Evolutionary conservation across 2,113 vertebrate species (phyloP), one percentile per base, ranked within the genome.

Genomic region (Echinops telfairi): DNA sequence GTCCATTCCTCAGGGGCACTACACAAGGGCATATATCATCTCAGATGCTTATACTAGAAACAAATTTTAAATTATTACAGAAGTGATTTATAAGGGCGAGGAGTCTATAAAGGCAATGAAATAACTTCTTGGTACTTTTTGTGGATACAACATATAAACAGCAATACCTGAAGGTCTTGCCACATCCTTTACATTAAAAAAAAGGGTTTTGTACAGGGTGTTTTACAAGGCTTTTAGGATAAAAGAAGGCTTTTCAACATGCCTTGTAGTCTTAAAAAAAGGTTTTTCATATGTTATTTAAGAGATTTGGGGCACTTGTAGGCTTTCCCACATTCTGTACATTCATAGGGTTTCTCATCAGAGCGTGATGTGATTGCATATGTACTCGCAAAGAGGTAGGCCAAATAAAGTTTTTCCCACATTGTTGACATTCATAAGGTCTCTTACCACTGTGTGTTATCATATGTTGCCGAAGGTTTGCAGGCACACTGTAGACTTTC

Each of bases 351-450:
- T 31, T 98, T 98, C 83, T 94, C 94, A 6, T 91, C 82, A 0
- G 38, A 89, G n/a, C 12, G 47, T 53, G 47, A 53, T 97, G 97
- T 2, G 77, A 79, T 3, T 91, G 80, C 81, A 97, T 96, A 19
- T 98, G 98, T 0, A 22, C 95, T 94, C 80, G 97, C 93, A 95
- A 98, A 87, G 90, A 98, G 36, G 96, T 96, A 91, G 95, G 96
- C n/a, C 95, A 97, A 8, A 95, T 97, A 64, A 98, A 98, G 12
- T 97, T 93, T 47, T 98, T 98, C 82, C 98, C 97, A 25, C 98
- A 95, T 8, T 91, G 73, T 0, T 73, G 58, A 81, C 94, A 94
- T 16, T 85, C 82, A 27, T 95, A 91, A 0, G 84, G 89, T 9
- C 85, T 94, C 73, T 95, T 85, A 0, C 85, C 84, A 20, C 89